Evolutionary conservation across 2,888 invertebrate genomes (phyloP).

Genomic region (Caenorhabditis sp.): DNA sequence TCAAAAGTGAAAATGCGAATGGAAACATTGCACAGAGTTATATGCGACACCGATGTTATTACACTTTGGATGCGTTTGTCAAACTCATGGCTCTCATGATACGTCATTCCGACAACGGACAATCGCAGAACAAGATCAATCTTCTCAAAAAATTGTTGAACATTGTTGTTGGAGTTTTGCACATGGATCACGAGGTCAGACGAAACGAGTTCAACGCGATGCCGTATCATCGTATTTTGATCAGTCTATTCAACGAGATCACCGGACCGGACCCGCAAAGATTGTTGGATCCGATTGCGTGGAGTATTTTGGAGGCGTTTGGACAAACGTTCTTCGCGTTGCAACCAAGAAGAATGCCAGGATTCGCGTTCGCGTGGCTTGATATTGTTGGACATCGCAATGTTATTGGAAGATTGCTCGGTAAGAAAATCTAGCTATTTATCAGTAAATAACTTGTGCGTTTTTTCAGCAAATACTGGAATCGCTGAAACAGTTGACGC

Average conservation of each 20-base stretch:
- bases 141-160: conserved; percentile 90
- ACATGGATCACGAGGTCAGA: conserved; percentile 93
- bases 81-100: conserved; percentile 76
- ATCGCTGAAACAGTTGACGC: conserved; percentile 42
- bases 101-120: conserved; percentile 83
- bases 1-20: conserved; percentile 44
- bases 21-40: conserved; percentile 72
- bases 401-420: conserved; percentile 54
- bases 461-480: conserved; percentile 33
- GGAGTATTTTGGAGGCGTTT: conserved; percentile 82
- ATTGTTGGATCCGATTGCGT: conserved; percentile 87
- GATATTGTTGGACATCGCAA: conserved; percentile 89
- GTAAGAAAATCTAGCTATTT: not conserved
- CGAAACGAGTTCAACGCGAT: conserved; percentile 91
- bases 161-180: conserved; percentile 90
- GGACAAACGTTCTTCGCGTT: conserved; percentile 82
- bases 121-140: conserved; percentile 94
- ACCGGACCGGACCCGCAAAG: conserved; percentile 79
- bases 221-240: conserved; percentile 94
- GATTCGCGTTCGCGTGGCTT: conserved; percentile 97
- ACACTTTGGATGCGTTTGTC: conserved; percentile 77
- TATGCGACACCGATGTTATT: conserved; percentile 89
- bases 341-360: conserved; percentile 89
- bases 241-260: conserved; percentile 94
- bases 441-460: too few species aligned